Base-by-base conservation (phyloP, 2,888 invertebrate genomes). In the Pyrgus malvae region DNA sequence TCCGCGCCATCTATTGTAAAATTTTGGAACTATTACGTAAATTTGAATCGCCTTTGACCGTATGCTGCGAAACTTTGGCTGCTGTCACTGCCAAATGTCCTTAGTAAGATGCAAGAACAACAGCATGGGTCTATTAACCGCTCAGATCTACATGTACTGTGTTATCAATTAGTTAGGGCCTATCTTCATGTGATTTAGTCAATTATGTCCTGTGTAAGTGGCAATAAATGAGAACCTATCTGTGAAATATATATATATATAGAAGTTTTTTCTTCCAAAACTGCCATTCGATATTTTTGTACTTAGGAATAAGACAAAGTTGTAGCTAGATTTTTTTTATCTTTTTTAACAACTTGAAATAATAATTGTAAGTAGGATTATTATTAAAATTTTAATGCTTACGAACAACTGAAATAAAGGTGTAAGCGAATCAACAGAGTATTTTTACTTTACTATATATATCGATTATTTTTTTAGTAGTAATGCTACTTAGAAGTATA, bases 31-130 rank as follows among this genome's bases (percentile, higher is more conserved):
- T n/a, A n/a, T n/a, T n/a, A n/a, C n/a, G n/a, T n/a, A n/a, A n/a
- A n/a, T n/a, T n/a, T n/a, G n/a, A n/a, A n/a, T n/a, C n/a, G n/a
- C n/a, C n/a, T n/a, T n/a, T n/a, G n/a, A n/a, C n/a, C n/a, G n/a
- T n/a, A n/a, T n/a, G n/a, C n/a, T n/a, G n/a, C n/a, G n/a, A n/a
- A n/a, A n/a, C n/a, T n/a, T n/a, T n/a, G n/a, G n/a, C n/a, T 19
- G 33, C 33, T 46, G 21, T 33, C 46, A 46, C 46, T 46, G 46
- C 46, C 33, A 33, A 46, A 46, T 46, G 46, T 46, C 8, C 31
- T 46, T 46, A 46, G 11, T 19, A 46, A 33, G 11, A 46, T 46
- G 46, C 46, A 33, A 46, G 21, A 46, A 19, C 46, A 33, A 46
- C 1, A 46, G 46, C 46, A 33, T 45, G 45, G 45, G 45, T 31